Conservation (phyloP, 2,888 invertebrate genomes). For the Gibbula magus region DNA sequence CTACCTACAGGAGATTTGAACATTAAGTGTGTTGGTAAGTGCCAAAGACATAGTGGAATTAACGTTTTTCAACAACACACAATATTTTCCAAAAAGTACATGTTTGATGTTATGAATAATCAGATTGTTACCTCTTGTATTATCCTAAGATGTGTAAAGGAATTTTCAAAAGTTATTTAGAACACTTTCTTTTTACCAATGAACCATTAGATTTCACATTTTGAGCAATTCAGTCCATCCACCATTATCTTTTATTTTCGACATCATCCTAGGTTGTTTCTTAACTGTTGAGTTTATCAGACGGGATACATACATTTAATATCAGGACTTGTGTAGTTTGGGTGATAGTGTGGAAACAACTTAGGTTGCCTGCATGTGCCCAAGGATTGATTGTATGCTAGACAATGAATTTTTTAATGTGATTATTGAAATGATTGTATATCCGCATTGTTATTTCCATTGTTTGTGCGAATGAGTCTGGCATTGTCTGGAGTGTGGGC, state of each 20-base stretch:
- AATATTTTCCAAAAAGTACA: too few species aligned
- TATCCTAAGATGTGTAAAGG: too few species aligned
- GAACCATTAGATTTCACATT: not conserved
- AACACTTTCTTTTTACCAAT: too few species aligned
- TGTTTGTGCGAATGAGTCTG: slow-evolving; percentile 2
- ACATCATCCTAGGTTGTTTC: slow-evolving; percentile 14
- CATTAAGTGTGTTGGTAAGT: too few species aligned
- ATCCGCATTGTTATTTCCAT: slow-evolving; percentile 8
- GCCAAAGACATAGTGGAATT: too few species aligned
- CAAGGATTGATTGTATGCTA: slow-evolving; percentile 10
- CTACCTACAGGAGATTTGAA: too few species aligned
- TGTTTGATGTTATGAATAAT: too few species aligned
- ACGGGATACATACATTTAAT: not conserved
- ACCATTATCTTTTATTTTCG: slow-evolving; percentile 9
- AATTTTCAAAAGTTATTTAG: too few species aligned
- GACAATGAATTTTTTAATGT: slow-evolving; percentile 11
- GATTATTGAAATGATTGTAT: slow-evolving; percentile 6
- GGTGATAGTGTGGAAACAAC: slow-evolving; percentile 5
- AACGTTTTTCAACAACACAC: too few species aligned
- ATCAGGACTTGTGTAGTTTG: not conserved
- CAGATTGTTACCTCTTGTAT: too few species aligned
- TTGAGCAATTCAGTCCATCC: slow-evolving; percentile 22
- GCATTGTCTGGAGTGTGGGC: slow-evolving; percentile 3
- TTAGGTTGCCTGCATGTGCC: not conserved
- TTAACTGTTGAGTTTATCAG: slow-evolving; percentile 4